Evolutionary conservation across 2,888 invertebrate species (phyloP).

Genomic region (Drosophila neonasuta): DNA sequence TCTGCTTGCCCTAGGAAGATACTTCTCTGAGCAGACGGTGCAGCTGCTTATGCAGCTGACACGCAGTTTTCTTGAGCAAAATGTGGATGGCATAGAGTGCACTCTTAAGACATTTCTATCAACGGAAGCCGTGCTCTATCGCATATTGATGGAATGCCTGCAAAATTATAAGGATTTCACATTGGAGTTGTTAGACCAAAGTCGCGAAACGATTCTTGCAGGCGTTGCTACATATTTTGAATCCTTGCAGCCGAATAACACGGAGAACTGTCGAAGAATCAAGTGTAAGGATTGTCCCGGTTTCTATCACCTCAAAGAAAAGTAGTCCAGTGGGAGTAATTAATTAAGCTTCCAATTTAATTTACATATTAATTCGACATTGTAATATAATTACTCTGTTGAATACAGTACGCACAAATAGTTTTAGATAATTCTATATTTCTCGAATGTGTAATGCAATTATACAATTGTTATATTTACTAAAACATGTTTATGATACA

Average conservation of each 20-base stretch:
- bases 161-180: conserved; percentile 63
- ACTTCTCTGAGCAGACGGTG: conserved; percentile 57
- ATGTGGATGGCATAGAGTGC: conserved; percentile 58
- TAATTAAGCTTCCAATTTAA: background rate
- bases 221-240: conserved; percentile 42
- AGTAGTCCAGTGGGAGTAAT: background rate
- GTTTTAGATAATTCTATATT: background rate
- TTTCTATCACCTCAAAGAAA: conserved; percentile 25
- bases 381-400: background rate
- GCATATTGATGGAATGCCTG: conserved; percentile 66
- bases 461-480: conserved; percentile 1
- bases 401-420: background rate
- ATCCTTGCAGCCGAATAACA: conserved; percentile 32
- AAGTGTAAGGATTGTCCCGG: conserved; percentile 48
- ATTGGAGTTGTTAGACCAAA: conserved; percentile 53
- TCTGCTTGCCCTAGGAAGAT: conserved; percentile 59
- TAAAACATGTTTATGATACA: background rate
- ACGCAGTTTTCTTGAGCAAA: conserved; percentile 62
- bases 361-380: conserved; percentile 3
- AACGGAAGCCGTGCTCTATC: conserved; percentile 73
- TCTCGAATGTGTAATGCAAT: conserved; percentile 5
- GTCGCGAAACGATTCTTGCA: conserved; percentile 40
- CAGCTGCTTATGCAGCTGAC: conserved; percentile 66
- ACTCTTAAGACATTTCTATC: conserved; percentile 65
- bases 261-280: background rate